A percentile compares a stretch with the other conserved stretches of the same genome.
Evolutionary conservation across 1,140 invertebrate species (phyloP).

Genomic region (honey bee (Apis mellifera)): DNA sequence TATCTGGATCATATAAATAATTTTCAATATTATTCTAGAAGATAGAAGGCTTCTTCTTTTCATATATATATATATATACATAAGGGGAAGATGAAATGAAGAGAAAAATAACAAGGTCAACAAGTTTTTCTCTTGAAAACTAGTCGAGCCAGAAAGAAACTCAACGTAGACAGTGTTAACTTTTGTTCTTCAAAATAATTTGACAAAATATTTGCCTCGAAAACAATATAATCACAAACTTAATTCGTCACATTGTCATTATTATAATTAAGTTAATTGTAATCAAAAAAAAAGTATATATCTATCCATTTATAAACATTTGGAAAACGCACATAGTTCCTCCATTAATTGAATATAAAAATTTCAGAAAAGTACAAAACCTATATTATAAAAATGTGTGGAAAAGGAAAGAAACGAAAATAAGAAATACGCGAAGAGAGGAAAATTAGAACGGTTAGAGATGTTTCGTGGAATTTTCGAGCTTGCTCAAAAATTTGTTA

Average conservation of each 20-base stretch:
- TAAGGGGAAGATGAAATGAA: too few species aligned
- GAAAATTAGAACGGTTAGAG: background rate
- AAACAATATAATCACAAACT: background rate
- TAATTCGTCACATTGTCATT: background rate
- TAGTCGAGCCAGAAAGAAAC: background rate
- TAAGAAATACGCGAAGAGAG: background rate
- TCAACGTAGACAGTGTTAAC: background rate
- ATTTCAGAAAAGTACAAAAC: background rate
- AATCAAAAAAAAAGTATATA: background rate
- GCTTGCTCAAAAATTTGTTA: background rate
- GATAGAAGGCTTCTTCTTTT: background rate
- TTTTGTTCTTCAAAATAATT: background rate
- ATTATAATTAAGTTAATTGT: background rate
- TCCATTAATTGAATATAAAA: background rate
- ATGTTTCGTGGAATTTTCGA: background rate
- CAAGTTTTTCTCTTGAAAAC: conserved; percentile 6
- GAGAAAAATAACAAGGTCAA: conserved; percentile 4
- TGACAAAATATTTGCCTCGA: background rate
- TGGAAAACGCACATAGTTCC: background rate
- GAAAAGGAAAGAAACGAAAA: background rate
- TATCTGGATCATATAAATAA: too few species aligned
- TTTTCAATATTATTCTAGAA: too few species aligned
- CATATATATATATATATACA: background rate
- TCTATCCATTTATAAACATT: background rate
- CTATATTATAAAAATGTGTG: background rate